Conservation (phyloP, 2,113 vertebrate species). For the Oryzias woworae region DNA sequence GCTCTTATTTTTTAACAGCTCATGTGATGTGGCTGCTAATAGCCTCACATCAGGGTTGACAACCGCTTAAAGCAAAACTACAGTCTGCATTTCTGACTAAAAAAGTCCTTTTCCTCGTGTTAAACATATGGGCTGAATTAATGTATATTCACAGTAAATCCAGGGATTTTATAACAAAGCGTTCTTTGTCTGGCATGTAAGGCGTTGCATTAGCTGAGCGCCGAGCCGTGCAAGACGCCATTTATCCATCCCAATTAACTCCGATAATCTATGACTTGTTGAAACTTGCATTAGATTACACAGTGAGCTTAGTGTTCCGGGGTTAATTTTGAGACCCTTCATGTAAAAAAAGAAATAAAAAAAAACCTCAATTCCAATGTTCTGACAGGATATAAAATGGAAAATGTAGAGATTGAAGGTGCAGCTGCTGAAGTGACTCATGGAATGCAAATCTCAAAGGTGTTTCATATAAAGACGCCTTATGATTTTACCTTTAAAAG, state of each 20-base stretch:
- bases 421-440: constrained; percentile 21
- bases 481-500: background rate
- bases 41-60: constrained; percentile 17
- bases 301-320: constrained; percentile 45
- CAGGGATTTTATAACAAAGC: constrained; percentile 58
- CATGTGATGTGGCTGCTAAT: background rate
- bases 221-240: constrained; percentile 16
- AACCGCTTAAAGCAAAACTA: background rate
- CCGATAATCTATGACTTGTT: constrained; percentile 56
- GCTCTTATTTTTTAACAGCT: constrained; percentile 1
- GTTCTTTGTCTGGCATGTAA: constrained; percentile 48
- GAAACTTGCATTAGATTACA: constrained; percentile 50
- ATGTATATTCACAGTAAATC: constrained; percentile 48
- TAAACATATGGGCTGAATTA: constrained; percentile 50
- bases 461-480: constrained; percentile 15
- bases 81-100: constrained; percentile 1
- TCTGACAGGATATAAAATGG: background rate
- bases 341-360: constrained; percentile 23
- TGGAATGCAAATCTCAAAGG: constrained; percentile 6
- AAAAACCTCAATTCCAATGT: constrained; percentile 42
- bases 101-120: constrained; percentile 27
- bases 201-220: constrained; percentile 41
- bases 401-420: constrained; percentile 5
- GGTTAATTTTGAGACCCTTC: constrained; percentile 30
- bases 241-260: constrained; percentile 58